Base-by-base conservation (phyloP, 2,113 vertebrate genomes). In the Catharus bicknelli region DNA sequence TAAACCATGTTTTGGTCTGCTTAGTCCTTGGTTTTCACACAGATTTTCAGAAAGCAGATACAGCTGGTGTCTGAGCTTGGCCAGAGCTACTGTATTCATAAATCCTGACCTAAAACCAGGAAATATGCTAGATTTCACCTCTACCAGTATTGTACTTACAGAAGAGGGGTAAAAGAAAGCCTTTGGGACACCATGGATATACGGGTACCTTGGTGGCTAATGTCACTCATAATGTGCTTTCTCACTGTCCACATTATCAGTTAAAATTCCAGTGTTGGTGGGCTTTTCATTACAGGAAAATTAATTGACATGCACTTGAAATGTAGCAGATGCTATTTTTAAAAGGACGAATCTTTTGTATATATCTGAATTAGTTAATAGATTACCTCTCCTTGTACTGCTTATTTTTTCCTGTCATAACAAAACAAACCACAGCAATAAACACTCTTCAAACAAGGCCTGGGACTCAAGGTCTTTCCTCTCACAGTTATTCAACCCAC, bases 21-120 rank as follows among this genome's bases (percentile, higher is more conserved):
- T 87, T 73, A 90, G 54, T 82, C 78, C 22, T 55, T 83, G 32
- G 18, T 79, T 95, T 94, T 83, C 86, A 94, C 59, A 77, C 48
- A 83, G 16, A 90, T 73, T 83, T 45, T 89, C 30, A 73, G 48
- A 83, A 89, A 82, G 76, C 34, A 85, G 54, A 77, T 76, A 7
- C 23, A 69, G 43, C 27, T 94, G 63, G 51, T 83, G 72, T 83
- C 82, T 83, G 70, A 86, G 59, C 8, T 80, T 59, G 36, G 7
- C 54, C 29, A 73, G 63, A 89, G 29, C 54, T 59, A 58, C 55
- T 53, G 43, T 74, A 74, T 40, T 36, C 27, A 83, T 30, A 77
- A 30, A 76, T 18, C 12, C 34, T 4, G 2, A 29, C 43, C 42
- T 58, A 79, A 66, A 64, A 81, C 30, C 7, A 78, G 36, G 11